Percentiles rank a stretch among this genome's conserved stretches.
These are phyloP conservation scores for Picus viridis DNA, from an alignment of 2,797 vertebrate genomes.

Conservation along the genomic window DNA sequence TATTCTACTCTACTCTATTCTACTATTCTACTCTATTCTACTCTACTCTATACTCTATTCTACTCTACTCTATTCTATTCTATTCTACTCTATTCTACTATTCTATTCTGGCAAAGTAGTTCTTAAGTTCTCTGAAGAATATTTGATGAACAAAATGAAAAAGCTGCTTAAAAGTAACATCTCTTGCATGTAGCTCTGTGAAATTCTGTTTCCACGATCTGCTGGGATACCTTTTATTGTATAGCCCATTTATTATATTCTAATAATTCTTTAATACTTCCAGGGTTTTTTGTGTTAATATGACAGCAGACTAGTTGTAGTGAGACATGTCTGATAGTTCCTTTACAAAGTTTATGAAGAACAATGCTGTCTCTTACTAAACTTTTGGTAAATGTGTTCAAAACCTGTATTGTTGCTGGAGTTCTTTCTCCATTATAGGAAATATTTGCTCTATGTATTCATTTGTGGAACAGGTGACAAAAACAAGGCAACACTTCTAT, in stretches of 20 bases:
- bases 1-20: too few relatives aligned
- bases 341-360: background rate
- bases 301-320: background rate
- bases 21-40: background rate
- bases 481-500: background rate
- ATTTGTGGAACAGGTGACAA: background rate
- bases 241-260: background rate
- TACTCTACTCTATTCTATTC: too few relatives aligned
- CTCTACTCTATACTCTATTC: too few relatives aligned
- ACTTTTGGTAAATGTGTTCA: background rate
- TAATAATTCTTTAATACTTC: background rate
- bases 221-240: background rate
- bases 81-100: too few relatives aligned
- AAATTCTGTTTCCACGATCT: background rate
- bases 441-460: background rate
- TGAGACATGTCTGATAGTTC: background rate
- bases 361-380: background rate
- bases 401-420: background rate
- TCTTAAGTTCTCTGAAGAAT: background rate
- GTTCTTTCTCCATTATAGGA: background rate
- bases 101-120: background rate
- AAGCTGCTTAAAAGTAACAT: background rate
- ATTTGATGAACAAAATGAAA: background rate
- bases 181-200: background rate
- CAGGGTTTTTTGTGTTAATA: background rate